phyloP scores from a whole-genome alignment of 1,140 invertebrate species.

The Oppia nitens region DNA sequence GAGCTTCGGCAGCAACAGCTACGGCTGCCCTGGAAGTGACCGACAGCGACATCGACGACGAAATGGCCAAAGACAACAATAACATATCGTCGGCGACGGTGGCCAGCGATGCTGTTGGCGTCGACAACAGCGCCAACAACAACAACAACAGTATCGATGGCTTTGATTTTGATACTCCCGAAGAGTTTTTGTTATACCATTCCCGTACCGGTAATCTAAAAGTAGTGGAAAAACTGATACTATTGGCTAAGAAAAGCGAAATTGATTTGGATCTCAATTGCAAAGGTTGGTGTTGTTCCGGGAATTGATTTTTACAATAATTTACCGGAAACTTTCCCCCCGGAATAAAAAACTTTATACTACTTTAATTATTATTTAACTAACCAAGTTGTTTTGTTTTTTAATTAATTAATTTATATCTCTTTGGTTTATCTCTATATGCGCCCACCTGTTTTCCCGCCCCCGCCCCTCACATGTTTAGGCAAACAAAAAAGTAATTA shows the following conservation, averaged over 20 bases:
- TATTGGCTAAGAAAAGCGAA: constrained; percentile 22
- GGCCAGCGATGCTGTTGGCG: no score
- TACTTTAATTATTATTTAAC: not conserved
- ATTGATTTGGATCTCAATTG: constrained; percentile 32
- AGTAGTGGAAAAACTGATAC: constrained; percentile 25
- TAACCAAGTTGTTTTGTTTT: not conserved
- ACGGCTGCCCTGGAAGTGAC: not conserved
- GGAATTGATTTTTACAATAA: no score
- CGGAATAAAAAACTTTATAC: no score
- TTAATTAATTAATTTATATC: no score
- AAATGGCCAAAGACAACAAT: not conserved
- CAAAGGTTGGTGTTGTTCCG: constrained; percentile 29
- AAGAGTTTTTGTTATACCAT: constrained; percentile 24
- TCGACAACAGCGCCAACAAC: no score
- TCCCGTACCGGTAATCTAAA: constrained; percentile 28
- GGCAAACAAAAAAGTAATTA: constrained; percentile 31
- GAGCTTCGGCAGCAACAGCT: no score
- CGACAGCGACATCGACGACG: not conserved
- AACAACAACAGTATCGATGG: not conserved
- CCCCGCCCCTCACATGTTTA: no score
- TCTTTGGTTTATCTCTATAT: no score
- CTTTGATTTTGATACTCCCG: constrained; percentile 12
- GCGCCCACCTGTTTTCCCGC: no score
- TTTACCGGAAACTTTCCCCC: no score
- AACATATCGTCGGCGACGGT: no score